phyloP scores from a whole-genome alignment of 2,888 invertebrate genomes.

The Orthosia cruda region DNA sequence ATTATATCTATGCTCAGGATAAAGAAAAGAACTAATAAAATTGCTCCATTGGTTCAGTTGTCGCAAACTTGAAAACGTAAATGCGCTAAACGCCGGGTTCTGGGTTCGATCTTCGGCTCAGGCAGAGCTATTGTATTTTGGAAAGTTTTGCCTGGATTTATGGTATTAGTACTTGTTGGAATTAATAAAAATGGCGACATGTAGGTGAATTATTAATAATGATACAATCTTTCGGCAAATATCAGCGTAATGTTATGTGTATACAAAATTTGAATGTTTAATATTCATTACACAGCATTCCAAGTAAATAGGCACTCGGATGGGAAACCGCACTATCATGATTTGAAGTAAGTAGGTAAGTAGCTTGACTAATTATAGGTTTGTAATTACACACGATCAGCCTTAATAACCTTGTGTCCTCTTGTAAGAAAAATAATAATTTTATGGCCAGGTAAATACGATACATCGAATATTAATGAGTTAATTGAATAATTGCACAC shows the following conservation, averaged over 20 bases:
- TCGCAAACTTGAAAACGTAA: background rate
- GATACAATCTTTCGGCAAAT: background rate
- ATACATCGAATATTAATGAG: constrained; percentile 29
- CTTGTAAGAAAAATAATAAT: constrained; percentile 34
- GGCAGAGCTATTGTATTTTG: background rate
- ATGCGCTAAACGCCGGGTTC: too few relatives aligned
- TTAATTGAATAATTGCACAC: constrained; percentile 56
- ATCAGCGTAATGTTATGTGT: background rate
- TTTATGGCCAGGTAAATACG: constrained; percentile 9
- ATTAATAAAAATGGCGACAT: background rate
- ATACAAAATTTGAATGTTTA: background rate
- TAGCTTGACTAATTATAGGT: constrained; percentile 21
- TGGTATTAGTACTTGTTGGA: background rate
- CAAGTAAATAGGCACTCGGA: background rate
- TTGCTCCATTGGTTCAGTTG: background rate
- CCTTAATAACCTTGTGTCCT: constrained; percentile 12
- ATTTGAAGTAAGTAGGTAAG: constrained; percentile 22
- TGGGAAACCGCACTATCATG: constrained; percentile 12
- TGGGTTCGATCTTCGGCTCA: background rate
- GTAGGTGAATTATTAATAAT: background rate
- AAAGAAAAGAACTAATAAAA: too few relatives aligned
- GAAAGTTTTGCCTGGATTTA: background rate
- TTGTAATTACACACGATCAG: constrained; percentile 29
- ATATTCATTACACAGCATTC: background rate
- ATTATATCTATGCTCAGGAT: too few relatives aligned